Conservation (phyloP, 2,888 invertebrate genomes). For the Ennomos fuscantarius region DNA sequence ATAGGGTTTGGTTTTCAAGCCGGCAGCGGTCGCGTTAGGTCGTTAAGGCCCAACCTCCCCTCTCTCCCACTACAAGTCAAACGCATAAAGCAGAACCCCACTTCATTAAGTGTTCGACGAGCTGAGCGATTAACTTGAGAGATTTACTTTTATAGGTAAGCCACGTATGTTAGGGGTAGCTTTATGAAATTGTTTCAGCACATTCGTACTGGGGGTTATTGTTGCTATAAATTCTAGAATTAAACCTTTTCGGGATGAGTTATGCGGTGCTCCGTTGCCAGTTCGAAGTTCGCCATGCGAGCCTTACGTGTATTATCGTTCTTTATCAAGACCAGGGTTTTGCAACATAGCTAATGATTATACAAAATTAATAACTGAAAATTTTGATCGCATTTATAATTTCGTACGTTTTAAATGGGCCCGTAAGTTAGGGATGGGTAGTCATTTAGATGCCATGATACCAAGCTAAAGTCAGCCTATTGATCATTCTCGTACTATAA, state of each 20-base stretch:
- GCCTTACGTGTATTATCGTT: not conserved
- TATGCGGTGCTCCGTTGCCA: constrained; percentile 1
- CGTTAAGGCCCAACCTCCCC: constrained; percentile 36
- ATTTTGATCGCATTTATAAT: too few relatives aligned
- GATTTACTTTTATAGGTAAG: constrained; percentile 59
- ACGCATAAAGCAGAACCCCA: constrained; percentile 52
- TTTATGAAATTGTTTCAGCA: constrained; percentile 50
- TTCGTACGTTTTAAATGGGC: too few relatives aligned
- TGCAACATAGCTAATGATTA: too few relatives aligned
- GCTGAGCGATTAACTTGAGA: constrained; percentile 55
- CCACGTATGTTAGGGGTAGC: constrained; percentile 41
- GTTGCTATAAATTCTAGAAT: constrained; percentile 42
- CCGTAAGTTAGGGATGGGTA: too few relatives aligned
- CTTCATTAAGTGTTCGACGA: constrained; percentile 66
- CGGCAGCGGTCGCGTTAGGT: constrained; percentile 21
- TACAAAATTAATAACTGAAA: too few relatives aligned
- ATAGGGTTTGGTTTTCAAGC: constrained; percentile 30
- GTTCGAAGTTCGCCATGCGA: constrained; percentile 4
- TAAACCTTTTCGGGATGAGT: constrained; percentile 22
- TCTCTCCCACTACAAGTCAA: constrained; percentile 42
- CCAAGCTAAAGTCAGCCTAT: too few relatives aligned
- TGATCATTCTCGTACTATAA: too few relatives aligned
- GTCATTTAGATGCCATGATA: too few relatives aligned
- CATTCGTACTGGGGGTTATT: constrained; percentile 43
- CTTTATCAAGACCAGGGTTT: too few relatives aligned